Evolutionary conservation across 1,140 invertebrate species (phyloP), one percentile per base, ranked within the genome.

Genomic region (Drosophila asahinai): DNA sequence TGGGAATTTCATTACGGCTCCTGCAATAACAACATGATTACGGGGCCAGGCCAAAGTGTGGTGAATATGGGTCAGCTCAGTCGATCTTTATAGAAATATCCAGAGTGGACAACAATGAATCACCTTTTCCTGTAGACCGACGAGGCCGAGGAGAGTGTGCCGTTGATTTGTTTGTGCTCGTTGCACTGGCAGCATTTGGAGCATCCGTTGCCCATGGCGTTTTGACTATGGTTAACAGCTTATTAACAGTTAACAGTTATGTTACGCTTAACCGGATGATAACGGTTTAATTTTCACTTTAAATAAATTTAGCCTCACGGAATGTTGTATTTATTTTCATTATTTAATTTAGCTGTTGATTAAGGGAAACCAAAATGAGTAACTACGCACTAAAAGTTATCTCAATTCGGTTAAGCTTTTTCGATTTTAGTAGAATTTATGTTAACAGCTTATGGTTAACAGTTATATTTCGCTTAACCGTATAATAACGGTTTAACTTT

Each of bases 71-170:
- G 19, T 19, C 19, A 19, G 19, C 19, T 19, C 19, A 19, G 19
- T 19, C 19, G 19, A 19, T 19, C 19, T 19, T 19, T 19, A 19
- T 19, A 2, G 5, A 30, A 30, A 42, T n/a, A 7, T 27, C 2
- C 9, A 12, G 14, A 47, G 22, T 8, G n/a, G n/a, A 27, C 2
- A 8, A 9, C 2, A 42, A 42, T 55, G 43, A 14, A 63, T 67
- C 86, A 93, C 92, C 92, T 93, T 92, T 82, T 92, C 59, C 92
- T 83, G 66, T 93, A 93, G 36, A 93, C 81, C 30, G 92, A 93
- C 40, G 91, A 92, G 63, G 90, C 80, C 47, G 92, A 93, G 55
- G 92, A 93, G 55, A 92, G 84, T 62, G 87, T 86, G 77, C 91
- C 89, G 55, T 93, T 71, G 33, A 91, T 72, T 57, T 93, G 76